phyloP scores from a whole-genome alignment of 2,888 invertebrate genomes.

The Dasypogon diadema region DNA sequence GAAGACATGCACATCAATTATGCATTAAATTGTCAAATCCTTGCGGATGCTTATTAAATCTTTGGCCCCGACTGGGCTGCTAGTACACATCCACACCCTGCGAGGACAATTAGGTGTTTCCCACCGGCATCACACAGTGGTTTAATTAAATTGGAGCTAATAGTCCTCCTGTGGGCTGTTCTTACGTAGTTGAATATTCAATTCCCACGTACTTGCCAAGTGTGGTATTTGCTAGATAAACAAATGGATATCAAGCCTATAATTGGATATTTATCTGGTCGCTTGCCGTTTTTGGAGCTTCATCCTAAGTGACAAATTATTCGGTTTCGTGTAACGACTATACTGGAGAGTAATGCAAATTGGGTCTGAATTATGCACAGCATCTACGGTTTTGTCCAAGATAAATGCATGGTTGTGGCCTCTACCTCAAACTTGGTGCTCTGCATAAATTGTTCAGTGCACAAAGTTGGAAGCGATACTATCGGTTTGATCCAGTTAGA shows the following conservation, averaged over 20 bases:
- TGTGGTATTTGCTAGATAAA: neutral
- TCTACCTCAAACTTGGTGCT: too few relatives aligned
- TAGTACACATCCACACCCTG: neutral
- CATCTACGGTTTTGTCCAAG: neutral
- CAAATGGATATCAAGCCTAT: neutral
- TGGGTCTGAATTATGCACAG: neutral
- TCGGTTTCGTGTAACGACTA: neutral
- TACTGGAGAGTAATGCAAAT: neutral
- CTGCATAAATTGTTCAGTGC: too few relatives aligned
- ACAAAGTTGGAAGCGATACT: too few relatives aligned
- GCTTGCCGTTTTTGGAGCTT: neutral
- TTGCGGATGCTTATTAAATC: constrained; percentile 33
- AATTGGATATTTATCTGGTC: neutral
- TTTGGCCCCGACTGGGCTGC: constrained; percentile 3
- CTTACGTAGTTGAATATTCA: constrained; percentile 15
- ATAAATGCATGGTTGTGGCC: too few relatives aligned
- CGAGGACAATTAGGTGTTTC: constrained; percentile 16
- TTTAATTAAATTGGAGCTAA: constrained; percentile 48
- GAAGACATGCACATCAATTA: constrained; percentile 19
- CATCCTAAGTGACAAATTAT: neutral
- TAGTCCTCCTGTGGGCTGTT: constrained; percentile 23
- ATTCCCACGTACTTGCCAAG: constrained; percentile 24
- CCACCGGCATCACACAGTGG: constrained; percentile 28
- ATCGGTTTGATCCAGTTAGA: too few relatives aligned
- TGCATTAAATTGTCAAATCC: constrained; percentile 40